phyloP scores from a whole-genome alignment of 2,888 invertebrate species.

The Diadromus collaris region DNA sequence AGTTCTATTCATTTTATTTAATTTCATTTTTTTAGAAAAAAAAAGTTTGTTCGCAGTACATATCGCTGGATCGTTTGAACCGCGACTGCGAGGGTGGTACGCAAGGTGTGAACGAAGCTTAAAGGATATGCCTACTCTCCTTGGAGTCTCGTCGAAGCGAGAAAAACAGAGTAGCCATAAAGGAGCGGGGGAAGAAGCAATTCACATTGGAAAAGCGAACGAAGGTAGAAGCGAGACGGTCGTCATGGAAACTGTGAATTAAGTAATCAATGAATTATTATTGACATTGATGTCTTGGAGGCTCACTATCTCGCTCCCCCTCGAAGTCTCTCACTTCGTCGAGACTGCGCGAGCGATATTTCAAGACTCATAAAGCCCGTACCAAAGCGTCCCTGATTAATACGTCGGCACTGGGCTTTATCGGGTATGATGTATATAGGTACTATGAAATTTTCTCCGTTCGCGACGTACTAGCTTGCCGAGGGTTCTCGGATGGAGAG shows the following conservation, averaged over 20 bases:
- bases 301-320: slow-evolving; percentile 59
- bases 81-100: not conserved
- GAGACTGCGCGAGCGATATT: slow-evolving; percentile 68
- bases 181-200: slow-evolving; percentile 66
- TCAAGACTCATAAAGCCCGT: slow-evolving; percentile 74
- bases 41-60: not conserved
- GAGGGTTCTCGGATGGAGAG: slow-evolving; percentile 9
- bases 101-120: slow-evolving; percentile 65
- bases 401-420: slow-evolving; percentile 73
- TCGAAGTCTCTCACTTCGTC: slow-evolving; percentile 49
- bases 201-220: slow-evolving; percentile 68
- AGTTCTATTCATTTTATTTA: not conserved
- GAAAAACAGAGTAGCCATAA: slow-evolving; percentile 76
- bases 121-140: slow-evolving; percentile 62
- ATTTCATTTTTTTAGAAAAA: not conserved
- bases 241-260: slow-evolving; percentile 78
- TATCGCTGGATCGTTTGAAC: not conserved
- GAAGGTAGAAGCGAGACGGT: slow-evolving; percentile 72
- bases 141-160: slow-evolving; percentile 71
- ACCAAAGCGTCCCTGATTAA: slow-evolving; percentile 73
- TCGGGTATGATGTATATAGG: slow-evolving; percentile 61
- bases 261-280: slow-evolving; percentile 80
- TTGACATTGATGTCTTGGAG: slow-evolving; percentile 79
- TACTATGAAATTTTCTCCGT: slow-evolving; percentile 16
- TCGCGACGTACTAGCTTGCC: slow-evolving; percentile 2